phyloP scores from a whole-genome alignment of 2,888 invertebrate species.

The Digitonthophagus gazella region DNA sequence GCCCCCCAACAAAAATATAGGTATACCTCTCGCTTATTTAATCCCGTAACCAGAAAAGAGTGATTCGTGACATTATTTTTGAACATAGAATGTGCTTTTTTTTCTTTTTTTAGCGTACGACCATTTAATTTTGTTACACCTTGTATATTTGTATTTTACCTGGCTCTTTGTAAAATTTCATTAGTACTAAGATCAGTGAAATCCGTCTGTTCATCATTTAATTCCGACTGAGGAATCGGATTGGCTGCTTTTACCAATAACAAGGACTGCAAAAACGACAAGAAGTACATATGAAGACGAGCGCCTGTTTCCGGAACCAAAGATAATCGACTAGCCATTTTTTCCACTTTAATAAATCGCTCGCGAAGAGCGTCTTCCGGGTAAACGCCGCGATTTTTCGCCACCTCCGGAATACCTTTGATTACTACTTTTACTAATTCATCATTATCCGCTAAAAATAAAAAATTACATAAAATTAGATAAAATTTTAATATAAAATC shows the following conservation, averaged over 20 bases:
- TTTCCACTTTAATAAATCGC: constrained; percentile 78
- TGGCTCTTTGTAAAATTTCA: constrained; percentile 85
- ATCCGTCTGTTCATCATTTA: constrained; percentile 71
- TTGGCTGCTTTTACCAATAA: constrained; percentile 68
- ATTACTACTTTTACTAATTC: constrained; percentile 77
- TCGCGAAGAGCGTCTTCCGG: constrained; percentile 84
- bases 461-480: constrained; percentile 1
- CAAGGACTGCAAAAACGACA: constrained; percentile 88
- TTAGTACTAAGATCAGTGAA: constrained; percentile 77
- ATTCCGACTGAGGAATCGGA: constrained; percentile 70
- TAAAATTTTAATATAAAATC: no score
- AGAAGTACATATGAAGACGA: constrained; percentile 74
- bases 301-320: constrained; percentile 87
- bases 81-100: no score
- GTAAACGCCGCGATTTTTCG: constrained; percentile 77
- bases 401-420: constrained; percentile 73
- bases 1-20: no score
- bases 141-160: no score
- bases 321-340: constrained; percentile 79
- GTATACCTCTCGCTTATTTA: no score
- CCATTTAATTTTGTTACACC: no score
- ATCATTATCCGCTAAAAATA: constrained; percentile 64
- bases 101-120: no score
- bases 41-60: no score
- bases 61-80: no score